Evolutionary conservation across 2,113 vertebrate species (phyloP), one percentile per base, ranked within the genome.

Genomic region (Petrocephalus microphthalmus): DNA sequence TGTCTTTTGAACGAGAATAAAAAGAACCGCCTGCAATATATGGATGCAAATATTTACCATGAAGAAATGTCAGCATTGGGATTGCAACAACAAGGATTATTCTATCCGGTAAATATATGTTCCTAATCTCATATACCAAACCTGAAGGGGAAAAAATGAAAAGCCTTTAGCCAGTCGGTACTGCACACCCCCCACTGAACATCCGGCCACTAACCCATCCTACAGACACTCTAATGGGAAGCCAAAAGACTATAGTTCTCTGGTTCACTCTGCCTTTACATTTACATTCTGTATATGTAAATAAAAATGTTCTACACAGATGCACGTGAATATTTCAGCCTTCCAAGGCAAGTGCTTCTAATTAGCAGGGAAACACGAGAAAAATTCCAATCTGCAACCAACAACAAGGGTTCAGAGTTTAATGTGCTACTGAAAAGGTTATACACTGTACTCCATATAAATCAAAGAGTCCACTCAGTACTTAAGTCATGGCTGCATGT

Each of bases 1-100:
- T 91, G 89, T 90, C 37, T 86, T 86, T 88, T 90, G 88, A n/a
- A 91, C 93, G 92, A 93, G 91, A 90, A 89, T 90, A 91, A 92
- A 91, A 94, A 93, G 92, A 92, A 94, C 92, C 89, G 83, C 86
- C 83, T 45, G n/a, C 45, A 89, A 90, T 88, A 88, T 90, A 89
- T 85, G 86, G 53, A 82, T 57, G 88, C 29, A 85, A 29, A 85
- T 52, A 88, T 84, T 85, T 56, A 67, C 53, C 88, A 71, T 85
- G 85, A 47, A 47, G 56, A 45, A 45, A 84, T n/a, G 82, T 51
- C 22, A 52, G 49, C 4, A 25, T 25, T 5, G n/a, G 49, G 22
- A 22, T 13, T 52, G 45, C 47, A 84, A 25, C 45, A n/a, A 25
- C 22, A 51, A 15, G 49, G 82, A 84, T 25, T 84, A 25, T 49